These are phyloP conservation scores for Cosmorhoe ocellata DNA, from an alignment of 2,888 invertebrate species.

Conservation along the genomic window DNA sequence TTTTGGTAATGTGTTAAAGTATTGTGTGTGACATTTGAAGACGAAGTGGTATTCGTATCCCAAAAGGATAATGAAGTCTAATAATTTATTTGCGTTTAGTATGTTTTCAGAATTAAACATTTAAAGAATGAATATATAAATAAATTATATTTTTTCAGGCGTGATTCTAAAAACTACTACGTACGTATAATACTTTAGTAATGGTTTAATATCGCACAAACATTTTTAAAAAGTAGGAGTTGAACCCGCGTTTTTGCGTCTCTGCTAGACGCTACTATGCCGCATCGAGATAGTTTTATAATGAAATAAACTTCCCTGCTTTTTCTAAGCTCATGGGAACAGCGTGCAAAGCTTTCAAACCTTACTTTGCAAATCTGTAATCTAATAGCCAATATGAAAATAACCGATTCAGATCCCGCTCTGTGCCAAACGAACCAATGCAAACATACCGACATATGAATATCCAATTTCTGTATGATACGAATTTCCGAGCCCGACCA, in stretches of 20 bases:
- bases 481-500: constrained; percentile 38
- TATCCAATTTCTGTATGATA: constrained; percentile 38
- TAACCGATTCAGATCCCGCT: constrained; percentile 14
- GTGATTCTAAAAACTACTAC: too few species aligned
- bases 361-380: constrained; percentile 13
- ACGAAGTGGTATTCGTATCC: not conserved
- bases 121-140: too few species aligned
- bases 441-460: constrained; percentile 48
- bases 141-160: too few species aligned
- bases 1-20: not conserved
- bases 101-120: too few species aligned
- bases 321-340: constrained; percentile 10
- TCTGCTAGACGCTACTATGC: too few species aligned
- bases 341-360: not conserved
- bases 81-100: too few species aligned
- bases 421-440: constrained; percentile 32
- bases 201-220: too few species aligned
- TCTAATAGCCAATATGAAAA: constrained; percentile 16
- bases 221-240: too few species aligned
- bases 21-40: not conserved
- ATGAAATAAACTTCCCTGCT: not conserved
- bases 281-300: too few species aligned
- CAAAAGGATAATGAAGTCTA: not conserved
- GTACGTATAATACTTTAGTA: too few species aligned
- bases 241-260: too few species aligned